These are phyloP conservation scores for Stenichneumon culpator DNA, from an alignment of 2,888 invertebrate genomes.

Conservation along the genomic window DNA sequence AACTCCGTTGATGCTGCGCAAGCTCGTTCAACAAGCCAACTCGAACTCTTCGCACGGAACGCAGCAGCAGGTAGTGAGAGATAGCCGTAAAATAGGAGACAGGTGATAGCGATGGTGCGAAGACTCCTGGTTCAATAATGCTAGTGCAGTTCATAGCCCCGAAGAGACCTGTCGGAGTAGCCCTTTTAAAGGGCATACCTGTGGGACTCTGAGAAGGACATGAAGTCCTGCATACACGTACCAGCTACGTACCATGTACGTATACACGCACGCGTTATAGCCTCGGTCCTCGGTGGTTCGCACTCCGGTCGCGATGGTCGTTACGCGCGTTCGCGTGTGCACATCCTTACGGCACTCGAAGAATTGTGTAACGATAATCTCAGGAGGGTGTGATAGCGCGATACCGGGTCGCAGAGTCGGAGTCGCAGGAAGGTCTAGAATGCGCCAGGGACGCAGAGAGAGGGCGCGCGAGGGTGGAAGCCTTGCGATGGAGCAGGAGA, in stretches of 20 bases:
- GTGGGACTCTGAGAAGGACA: neutral
- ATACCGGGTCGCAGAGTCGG: neutral
- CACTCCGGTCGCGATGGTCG: constrained; percentile 39
- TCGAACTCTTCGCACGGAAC: neutral
- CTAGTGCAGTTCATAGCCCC: constrained; percentile 21
- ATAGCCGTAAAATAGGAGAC: neutral
- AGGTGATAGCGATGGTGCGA: neutral
- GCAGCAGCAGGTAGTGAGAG: neutral
- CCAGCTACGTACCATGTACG: neutral
- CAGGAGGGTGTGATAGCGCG: constrained; percentile 30
- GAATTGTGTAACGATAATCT: constrained; percentile 24
- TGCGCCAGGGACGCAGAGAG: neutral
- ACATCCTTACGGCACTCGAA: constrained; percentile 8
- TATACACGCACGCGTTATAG: neutral
- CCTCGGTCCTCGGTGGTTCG: constrained; percentile 9
- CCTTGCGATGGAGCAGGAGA: neutral
- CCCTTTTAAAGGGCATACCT: constrained; percentile 28
- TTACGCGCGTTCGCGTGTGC: constrained; percentile 29
- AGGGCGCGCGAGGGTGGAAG: constrained; percentile 17
- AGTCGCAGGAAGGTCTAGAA: neutral
- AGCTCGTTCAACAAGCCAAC: neutral
- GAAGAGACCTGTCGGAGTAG: constrained; percentile 26
- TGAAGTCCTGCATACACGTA: neutral
- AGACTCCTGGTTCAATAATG: constrained; percentile 33
- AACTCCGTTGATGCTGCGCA: neutral